Base-by-base conservation (phyloP, 2,113 vertebrate genomes). In the Tympanuchus pallidicinctus region DNA sequence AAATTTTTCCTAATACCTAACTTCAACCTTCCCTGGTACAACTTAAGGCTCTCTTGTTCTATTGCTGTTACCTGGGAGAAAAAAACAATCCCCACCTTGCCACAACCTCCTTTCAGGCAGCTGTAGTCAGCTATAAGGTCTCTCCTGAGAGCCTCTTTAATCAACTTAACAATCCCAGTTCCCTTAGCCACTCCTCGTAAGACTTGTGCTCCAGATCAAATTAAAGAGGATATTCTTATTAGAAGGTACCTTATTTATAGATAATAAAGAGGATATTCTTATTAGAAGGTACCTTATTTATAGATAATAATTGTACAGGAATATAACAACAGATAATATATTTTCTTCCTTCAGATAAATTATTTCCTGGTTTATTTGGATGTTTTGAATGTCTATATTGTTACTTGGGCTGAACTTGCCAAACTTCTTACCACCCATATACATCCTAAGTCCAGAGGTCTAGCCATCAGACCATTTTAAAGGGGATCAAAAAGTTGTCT, bases 361-460 rank as follows among this genome's bases (percentile, higher is more conserved):
- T 43, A 9, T 20, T 40, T 48, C 52, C 14, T 36, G 2, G 4
- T 60, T 89, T 92, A 40, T 40, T 87, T 82, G 2, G n/a, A 17
- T 45, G 13, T 56, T 71, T 20, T 8, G 14, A 17, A 45, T 57
- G 5, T 40, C 14, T 54, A n/a, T 18, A 27, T 13, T 63, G 7
- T 36, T 59, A 43, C 24, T 59, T 71, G 18, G 2, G 3, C 15
- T 57, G 9, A 86, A 45, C 4, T 78, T 66, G 40, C 30, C 4
- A 48, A 77, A 86, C 11, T 40, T 77, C 17, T 8, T 59, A 5
- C 8, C 69, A 16, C 24, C 22, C 34, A 22, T 0, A 0, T 38
- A 38, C 15, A 34, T 61, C 5, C 43, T 36, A 65, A 72, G 6
- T 2, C 3, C 15, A 40, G 6, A 71, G 27, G 4, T 2, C 22